Percentiles rank a stretch among this genome's conserved stretches.
Conservation (phyloP, 1,140 invertebrate genomes). For the Ceratina calcarata region DNA sequence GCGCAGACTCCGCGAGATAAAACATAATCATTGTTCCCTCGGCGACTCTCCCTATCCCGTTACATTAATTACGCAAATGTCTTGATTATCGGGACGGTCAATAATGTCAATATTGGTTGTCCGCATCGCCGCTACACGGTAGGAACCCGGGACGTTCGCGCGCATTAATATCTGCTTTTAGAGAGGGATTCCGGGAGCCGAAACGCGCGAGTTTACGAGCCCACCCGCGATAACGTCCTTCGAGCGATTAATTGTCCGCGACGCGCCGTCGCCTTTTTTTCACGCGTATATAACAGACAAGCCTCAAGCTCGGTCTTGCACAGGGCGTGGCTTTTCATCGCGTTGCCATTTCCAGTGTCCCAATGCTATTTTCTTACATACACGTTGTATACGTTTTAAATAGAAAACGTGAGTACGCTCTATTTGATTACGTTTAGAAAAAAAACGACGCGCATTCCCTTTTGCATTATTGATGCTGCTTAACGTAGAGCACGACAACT, state of each 20-base stretch:
- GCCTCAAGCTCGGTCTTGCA: not conserved
- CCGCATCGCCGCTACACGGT: not conserved
- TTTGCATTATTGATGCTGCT: not conserved
- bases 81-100: slow-evolving; percentile 43
- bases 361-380: too few relatives aligned
- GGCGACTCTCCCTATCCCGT: slow-evolving; percentile 2
- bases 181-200: slow-evolving; percentile 1
- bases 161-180: slow-evolving; percentile 27
- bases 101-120: slow-evolving; percentile 45
- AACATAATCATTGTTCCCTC: slow-evolving; percentile 35
- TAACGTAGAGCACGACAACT: not conserved
- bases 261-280: not conserved
- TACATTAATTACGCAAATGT: slow-evolving; percentile 51
- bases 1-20: slow-evolving; percentile 10
- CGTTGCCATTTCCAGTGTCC: too few relatives aligned
- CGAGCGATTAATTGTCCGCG: slow-evolving; percentile 1
- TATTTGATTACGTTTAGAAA: too few relatives aligned
- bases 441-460: not conserved
- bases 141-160: not conserved
- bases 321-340: not conserved
- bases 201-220: not conserved
- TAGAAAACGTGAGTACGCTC: too few relatives aligned
- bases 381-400: too few relatives aligned
- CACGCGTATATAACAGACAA: not conserved
- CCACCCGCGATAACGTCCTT: not conserved